Evolutionary conservation across 2,797 vertebrate genomes (phyloP), one percentile per base, ranked within the genome.

Genomic region (Prionace glauca): DNA sequence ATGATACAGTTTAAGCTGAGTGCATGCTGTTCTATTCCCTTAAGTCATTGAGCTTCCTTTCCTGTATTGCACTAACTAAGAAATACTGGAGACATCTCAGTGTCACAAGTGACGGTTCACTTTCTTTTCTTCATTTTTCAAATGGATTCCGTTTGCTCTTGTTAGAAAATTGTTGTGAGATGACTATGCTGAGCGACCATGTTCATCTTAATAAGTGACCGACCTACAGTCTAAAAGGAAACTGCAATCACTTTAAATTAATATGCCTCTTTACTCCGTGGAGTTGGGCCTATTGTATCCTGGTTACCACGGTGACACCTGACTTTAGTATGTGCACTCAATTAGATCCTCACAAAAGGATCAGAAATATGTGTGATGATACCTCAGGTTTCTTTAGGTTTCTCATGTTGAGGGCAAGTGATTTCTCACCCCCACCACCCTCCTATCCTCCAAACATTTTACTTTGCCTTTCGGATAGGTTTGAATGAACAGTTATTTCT

Each of bases 181-280:
- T 97, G 96, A 96, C 96, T 96, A 84, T 96, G 94, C 95, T 97
- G 96, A 97, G 95, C 96, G 96, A 93, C 22, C 92, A 3, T 86
- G 67, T 96, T 97, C 62, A 65, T 95, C 88, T 96, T 96, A 96
- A 96, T 96, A 96, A 96, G 96, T 96, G 96, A 95, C 71, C 96
- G 96, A 95, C 71, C 96, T 95, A 96, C 81, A 96, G 96, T 96
- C 96, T 96, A 96, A 84, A 96, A 96, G 96, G 96, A 96, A 96
- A 96, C 96, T 96, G 96, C 65, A 96, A 95, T 96, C 96, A 96
- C 94, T 95, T 96, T 97, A 96, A 97, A 96, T 97, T 96, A 96
- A 96, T 96, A 96, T 95, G 69, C 65, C 65, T 96, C 96, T 96
- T 87, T 97, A 97, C 96, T 18, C 96, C 97, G 96, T 96, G 97